phyloP scores from a whole-genome alignment of 1,140 invertebrate species.

The Caenorhabditis latens region DNA sequence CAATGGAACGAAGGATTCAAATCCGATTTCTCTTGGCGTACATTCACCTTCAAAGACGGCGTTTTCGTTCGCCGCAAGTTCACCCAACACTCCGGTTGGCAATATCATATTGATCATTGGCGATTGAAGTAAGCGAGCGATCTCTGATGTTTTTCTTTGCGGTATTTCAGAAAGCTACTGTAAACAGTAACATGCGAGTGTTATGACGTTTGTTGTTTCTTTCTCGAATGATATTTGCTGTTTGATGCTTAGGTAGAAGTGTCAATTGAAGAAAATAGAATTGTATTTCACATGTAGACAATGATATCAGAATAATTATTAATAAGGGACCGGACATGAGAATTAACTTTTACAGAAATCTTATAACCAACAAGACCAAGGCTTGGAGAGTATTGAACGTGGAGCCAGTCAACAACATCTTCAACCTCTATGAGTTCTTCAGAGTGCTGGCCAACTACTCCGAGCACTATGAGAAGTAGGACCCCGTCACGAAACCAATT shows the following conservation, averaged over 20 bases:
- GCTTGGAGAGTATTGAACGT: constrained; percentile 39
- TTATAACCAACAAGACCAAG: constrained; percentile 16
- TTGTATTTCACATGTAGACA: no score
- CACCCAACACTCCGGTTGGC: constrained; percentile 55
- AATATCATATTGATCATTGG: constrained; percentile 54
- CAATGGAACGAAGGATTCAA: constrained; percentile 45
- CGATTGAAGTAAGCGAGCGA: constrained; percentile 42
- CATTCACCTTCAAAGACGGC: constrained; percentile 54
- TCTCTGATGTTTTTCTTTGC: background rate
- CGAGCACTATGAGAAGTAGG: constrained; percentile 52
- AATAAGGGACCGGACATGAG: background rate
- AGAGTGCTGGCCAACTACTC: constrained; percentile 1
- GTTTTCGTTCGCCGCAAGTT: constrained; percentile 29
- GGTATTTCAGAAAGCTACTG: background rate
- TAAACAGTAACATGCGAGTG: constrained; percentile 10
- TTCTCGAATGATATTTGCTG: background rate
- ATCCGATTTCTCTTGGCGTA: constrained; percentile 24
- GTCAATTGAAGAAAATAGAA: background rate
- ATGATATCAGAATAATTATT: no score
- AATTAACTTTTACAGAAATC: constrained; percentile 5
- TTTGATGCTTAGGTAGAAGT: background rate
- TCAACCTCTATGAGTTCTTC: constrained; percentile 59
- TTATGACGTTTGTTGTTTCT: constrained; percentile 14
- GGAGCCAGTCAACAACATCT: constrained; percentile 48
- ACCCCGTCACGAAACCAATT: background rate